Percentiles rank a stretch among this genome's conserved stretches.
phyloP scores from a whole-genome alignment of 2,797 vertebrate species.

The Euthynnus affinis region DNA sequence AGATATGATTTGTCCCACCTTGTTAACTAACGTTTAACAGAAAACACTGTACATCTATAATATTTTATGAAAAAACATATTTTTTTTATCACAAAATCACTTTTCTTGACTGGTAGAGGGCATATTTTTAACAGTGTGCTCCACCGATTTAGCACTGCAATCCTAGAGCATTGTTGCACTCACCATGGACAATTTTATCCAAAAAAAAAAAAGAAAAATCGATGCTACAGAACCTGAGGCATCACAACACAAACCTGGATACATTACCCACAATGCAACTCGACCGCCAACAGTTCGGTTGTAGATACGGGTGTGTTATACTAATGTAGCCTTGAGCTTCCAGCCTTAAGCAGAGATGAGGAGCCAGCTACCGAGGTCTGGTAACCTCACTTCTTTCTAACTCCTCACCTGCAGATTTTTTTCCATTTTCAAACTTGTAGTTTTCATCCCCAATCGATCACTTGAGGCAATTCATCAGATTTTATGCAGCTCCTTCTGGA shows the following conservation, averaged over 20 bases:
- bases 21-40: constrained; percentile 19
- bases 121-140: constrained; percentile 25
- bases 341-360: not conserved
- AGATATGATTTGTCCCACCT: not conserved
- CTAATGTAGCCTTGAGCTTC: not conserved
- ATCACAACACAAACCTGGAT: not conserved
- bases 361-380: not conserved
- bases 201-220: not conserved
- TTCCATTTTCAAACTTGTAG: not conserved
- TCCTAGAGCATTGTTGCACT: not conserved
- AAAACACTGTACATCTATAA: constrained; percentile 8
- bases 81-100: not conserved
- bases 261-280: too few relatives aligned
- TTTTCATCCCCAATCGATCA: not conserved
- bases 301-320: too few relatives aligned
- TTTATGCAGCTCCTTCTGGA: not conserved
- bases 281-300: not conserved
- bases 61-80: constrained; percentile 3
- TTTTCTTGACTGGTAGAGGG: constrained; percentile 9
- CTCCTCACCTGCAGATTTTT: not conserved
- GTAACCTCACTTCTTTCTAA: not conserved
- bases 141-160: not conserved
- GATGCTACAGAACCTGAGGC: too few relatives aligned
- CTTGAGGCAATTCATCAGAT: not conserved
- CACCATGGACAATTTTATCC: not conserved